These are phyloP conservation scores for Lepisosteus osseus DNA, from an alignment of 2,113 vertebrate genomes.

Conservation along the genomic window DNA sequence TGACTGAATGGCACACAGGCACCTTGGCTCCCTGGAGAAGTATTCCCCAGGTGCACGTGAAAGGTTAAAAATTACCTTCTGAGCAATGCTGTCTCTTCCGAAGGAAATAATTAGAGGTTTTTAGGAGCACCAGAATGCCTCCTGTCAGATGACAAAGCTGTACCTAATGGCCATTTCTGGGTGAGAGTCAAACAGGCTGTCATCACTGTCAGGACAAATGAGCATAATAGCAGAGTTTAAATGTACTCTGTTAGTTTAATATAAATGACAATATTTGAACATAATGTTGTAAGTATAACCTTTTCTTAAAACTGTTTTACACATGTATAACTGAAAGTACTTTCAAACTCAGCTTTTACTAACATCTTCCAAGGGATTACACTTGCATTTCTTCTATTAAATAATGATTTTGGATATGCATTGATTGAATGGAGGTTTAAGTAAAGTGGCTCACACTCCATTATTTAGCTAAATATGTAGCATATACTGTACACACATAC, in stretches of 20 bases:
- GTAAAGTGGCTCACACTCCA: too few relatives aligned
- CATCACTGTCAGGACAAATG: slow-evolving; percentile 95
- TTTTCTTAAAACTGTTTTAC: slow-evolving; percentile 84
- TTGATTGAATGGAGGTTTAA: not conserved
- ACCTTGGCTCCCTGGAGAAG: slow-evolving; percentile 97
- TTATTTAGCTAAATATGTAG: too few relatives aligned
- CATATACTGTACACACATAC: too few relatives aligned
- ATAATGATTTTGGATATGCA: not conserved
- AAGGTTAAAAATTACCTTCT: slow-evolving; percentile 99
- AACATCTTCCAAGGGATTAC: not conserved
- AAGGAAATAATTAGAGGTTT: slow-evolving; percentile 99
- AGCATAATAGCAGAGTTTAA: slow-evolving; percentile 93
- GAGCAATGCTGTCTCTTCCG: slow-evolving; percentile 86
- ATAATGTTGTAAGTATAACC: slow-evolving; percentile 91
- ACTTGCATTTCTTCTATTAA: slow-evolving; percentile 5
- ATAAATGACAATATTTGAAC: slow-evolving; percentile 91
- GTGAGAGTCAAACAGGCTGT: slow-evolving; percentile 97
- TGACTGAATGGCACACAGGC: slow-evolving; percentile 98
- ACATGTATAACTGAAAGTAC: slow-evolving; percentile 51
- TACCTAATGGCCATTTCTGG: slow-evolving; percentile 98
- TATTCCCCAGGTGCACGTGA: slow-evolving; percentile 99
- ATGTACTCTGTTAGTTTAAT: slow-evolving; percentile 83
- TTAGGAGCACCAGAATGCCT: slow-evolving; percentile 91
- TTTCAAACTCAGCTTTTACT: slow-evolving; percentile 37
- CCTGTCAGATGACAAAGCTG: slow-evolving; percentile 92